phyloP scores from a whole-genome alignment of 2,888 invertebrate species.

The Ornithoptera priamus region DNA sequence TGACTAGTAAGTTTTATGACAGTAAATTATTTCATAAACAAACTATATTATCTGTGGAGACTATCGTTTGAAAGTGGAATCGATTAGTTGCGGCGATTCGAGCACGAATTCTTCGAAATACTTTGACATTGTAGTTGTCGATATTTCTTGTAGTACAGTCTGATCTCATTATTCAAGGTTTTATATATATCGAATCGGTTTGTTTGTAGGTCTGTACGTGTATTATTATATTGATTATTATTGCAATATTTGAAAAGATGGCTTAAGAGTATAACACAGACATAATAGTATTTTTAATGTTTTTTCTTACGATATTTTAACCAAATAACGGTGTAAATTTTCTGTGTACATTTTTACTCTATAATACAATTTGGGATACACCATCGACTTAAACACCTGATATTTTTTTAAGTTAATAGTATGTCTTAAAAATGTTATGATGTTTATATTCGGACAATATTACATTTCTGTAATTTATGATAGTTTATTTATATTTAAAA shows the following conservation, averaged over 20 bases:
- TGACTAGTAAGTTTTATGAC: neutral
- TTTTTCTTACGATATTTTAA: no score
- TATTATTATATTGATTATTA: neutral
- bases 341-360: no score
- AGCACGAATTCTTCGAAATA: conserved; percentile 14
- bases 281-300: no score
- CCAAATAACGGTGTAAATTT: no score
- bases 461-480: neutral
- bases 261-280: no score
- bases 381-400: no score
- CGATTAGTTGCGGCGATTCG: conserved; percentile 7
- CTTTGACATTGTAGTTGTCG: conserved; percentile 26
- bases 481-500: neutral
- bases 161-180: conserved; percentile 16
- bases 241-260: neutral
- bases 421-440: no score
- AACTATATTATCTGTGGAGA: neutral
- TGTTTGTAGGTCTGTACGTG: conserved; percentile 4
- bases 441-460: neutral
- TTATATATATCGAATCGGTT: conserved; percentile 8
- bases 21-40: conserved; percentile 1
- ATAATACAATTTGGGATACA: no score
- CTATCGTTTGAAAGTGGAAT: conserved; percentile 12
- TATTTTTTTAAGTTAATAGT: no score
- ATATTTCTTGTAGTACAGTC: conserved; percentile 12